A percentile compares a stretch with the other conserved stretches of the same genome.
Evolutionary conservation across 2,113 vertebrate genomes (phyloP).

Genomic region (Thinocorus orbignyianus): DNA sequence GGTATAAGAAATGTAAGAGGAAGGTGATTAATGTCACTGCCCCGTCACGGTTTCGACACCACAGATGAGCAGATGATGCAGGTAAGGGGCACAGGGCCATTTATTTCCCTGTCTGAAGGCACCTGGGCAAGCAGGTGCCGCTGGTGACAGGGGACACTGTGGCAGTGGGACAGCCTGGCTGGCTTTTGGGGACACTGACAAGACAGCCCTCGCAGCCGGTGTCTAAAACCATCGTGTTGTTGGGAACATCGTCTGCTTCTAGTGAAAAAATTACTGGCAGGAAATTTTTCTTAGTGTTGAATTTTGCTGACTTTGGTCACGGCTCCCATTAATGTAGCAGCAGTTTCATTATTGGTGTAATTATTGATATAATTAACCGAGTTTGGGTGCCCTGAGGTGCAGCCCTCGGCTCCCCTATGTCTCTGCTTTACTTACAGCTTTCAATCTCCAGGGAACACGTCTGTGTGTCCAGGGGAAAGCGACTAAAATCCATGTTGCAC

Average conservation of each 20-base stretch:
- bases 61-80: accelerated
- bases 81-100: accelerated
- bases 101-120: neutral
- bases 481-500: constrained; percentile 99
- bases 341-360: neutral
- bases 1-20: neutral
- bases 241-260: neutral
- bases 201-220: neutral
- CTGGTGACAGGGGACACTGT: neutral
- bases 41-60: accelerated
- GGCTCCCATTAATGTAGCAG: neutral
- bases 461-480: constrained; percentile 96
- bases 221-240: neutral
- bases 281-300: neutral
- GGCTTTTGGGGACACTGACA: neutral
- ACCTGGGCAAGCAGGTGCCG: neutral
- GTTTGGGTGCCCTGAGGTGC: neutral
- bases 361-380: neutral
- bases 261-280: neutral
- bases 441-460: constrained; percentile 97
- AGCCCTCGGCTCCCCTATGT: neutral
- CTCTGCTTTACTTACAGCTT: constrained; percentile 88
- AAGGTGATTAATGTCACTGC: neutral
- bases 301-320: neutral
- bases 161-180: neutral